Base-by-base conservation (phyloP, 2,797 vertebrate genomes). In the Aphelocoma californica region DNA sequence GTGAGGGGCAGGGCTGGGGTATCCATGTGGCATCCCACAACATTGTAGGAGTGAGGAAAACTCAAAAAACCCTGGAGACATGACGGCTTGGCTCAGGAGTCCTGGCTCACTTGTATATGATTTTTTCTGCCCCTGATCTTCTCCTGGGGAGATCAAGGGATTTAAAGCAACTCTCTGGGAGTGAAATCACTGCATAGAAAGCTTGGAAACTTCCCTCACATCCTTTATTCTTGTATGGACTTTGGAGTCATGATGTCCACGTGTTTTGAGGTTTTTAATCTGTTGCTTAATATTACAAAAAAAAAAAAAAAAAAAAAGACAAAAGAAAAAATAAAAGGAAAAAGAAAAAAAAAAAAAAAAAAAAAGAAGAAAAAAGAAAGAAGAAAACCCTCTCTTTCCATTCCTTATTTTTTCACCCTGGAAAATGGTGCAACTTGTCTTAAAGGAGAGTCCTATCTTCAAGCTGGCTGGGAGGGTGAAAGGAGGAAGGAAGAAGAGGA, bases 11-110 rank as follows among this genome's bases (percentile, higher is more conserved):
- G 53, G 40, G 8, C 25, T 84, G 7, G 19, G 20, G 10, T 70
- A 36, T 29, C 40, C 50, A 2, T 0, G 1, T 42, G 60, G 36
- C 54, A 81, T 79, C 32, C 53, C 2, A 1, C 1, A 0, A 11
- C 14, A 21, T 48, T 9, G 38, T 0, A 80, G 57, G 26, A 61
- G 3, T 20, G 24, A 67, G 9, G 16, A 71, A 84, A 91, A 53
- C 6, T 12, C 24, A 50, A 42, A 81, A 44, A 18, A 3, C 12
- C 14, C 12, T 47, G 12, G 20, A 24, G 10, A 74, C 10, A 62
- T 47, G 8, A 62, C 0, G 2, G 17, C 34, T 69, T 82, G 38
- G 21, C 17, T 34, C 10, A 47, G 51, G 23, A 86, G 12, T 15
- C 25, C 36, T 8, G 14, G 13, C 8, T 56, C 4, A 10, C 32